phyloP scores from a whole-genome alignment of 1,140 invertebrate species.

The Drosophila tropicalis region DNA sequence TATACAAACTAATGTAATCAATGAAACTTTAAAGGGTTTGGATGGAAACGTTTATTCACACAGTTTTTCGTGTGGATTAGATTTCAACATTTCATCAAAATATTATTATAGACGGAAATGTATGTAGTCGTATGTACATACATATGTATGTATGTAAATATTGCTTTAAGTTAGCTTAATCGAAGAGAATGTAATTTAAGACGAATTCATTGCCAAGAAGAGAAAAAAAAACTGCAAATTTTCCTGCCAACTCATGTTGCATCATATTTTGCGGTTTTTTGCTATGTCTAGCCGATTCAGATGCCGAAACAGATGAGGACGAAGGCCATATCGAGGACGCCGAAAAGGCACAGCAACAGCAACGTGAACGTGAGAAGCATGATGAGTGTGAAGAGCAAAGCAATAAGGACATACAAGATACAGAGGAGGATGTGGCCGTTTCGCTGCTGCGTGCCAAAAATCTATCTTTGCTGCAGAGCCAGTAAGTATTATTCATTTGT shows the following conservation, averaged over 20 bases:
- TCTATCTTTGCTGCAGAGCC: conserved; percentile 81
- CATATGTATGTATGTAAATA: too few species aligned
- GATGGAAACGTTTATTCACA: too few species aligned
- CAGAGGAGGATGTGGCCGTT: conserved; percentile 80
- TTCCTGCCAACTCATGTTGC: conserved; percentile 44
- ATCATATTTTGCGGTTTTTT: conserved; percentile 33
- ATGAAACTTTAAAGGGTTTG: too few species aligned
- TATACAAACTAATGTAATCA: too few species aligned
- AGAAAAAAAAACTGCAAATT: conserved; percentile 16
- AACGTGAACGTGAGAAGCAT: conserved; percentile 77
- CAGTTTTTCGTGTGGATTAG: too few species aligned
- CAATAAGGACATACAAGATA: conserved; percentile 80
- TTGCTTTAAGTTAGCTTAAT: too few species aligned
- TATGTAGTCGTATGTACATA: too few species aligned
- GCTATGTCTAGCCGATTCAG: conserved; percentile 67
- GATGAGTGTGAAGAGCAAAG: conserved; percentile 79
- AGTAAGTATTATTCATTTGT: conserved; percentile 65
- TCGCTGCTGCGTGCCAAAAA: conserved; percentile 82
- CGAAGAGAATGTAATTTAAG: background rate
- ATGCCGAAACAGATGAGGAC: conserved; percentile 82
- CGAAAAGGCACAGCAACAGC: conserved; percentile 76
- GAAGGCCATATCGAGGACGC: conserved; percentile 82
- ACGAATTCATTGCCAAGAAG: too few species aligned
- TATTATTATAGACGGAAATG: too few species aligned
- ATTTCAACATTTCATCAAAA: too few species aligned